Percentiles rank a stretch among this genome's conserved stretches.
phyloP scores from a whole-genome alignment of 92 coral and sea anemone species.

The Parazoanthus darwini region DNA sequence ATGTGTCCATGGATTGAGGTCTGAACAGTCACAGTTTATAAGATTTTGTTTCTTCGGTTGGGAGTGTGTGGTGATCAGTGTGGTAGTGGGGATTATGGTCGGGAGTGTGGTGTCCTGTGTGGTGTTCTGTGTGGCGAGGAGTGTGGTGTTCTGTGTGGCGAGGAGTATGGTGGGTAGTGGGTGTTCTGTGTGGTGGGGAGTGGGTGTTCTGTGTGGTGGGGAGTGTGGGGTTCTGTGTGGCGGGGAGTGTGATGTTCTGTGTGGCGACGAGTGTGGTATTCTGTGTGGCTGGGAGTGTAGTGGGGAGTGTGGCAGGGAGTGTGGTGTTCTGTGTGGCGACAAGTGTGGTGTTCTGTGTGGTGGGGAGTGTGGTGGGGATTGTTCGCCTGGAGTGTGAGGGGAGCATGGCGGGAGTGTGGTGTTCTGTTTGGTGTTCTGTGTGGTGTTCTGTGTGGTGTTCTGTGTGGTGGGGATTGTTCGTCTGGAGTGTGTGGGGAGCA shows the following conservation, averaged over 20 bases:
- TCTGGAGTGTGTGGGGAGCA: no score
- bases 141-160: not conserved
- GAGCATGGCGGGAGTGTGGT: no score
- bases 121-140: not conserved
- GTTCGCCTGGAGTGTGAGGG: no score
- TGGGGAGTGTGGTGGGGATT: not conserved
- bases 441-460: no score
- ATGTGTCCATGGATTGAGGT: not conserved
- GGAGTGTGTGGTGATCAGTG: not conserved
- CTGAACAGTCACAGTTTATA: not conserved
- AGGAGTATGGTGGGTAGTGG: not conserved
- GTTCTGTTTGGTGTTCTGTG: no score
- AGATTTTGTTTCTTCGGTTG: no score
- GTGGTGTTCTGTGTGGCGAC: not conserved
- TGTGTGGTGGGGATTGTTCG: no score
- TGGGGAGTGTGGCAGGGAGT: not conserved
- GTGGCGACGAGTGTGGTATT: not conserved
- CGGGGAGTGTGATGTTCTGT: not conserved
- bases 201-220: not conserved
- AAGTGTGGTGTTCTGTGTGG: not conserved
- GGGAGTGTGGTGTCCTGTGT: not conserved
- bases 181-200: not conserved
- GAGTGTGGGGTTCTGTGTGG: not conserved
- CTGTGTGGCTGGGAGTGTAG: not conserved
- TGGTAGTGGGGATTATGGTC: not conserved